Percentiles rank a stretch among this genome's conserved stretches.
Conservation (phyloP, 2,113 vertebrate species). For the Xiphias gladius region DNA sequence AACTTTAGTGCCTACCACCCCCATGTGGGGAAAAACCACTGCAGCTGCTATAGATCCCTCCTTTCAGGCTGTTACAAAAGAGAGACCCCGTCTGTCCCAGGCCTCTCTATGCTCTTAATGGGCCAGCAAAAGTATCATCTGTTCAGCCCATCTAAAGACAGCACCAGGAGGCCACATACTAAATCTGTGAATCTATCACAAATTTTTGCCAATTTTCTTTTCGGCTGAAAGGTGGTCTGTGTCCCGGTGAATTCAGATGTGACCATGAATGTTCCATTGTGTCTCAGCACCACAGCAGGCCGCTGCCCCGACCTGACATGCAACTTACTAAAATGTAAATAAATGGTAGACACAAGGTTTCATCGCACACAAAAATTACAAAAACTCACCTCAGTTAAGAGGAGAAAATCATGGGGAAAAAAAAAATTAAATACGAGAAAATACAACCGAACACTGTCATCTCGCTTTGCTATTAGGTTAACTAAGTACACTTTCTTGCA, state of each 20-base stretch:
- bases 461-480: constrained; percentile 3
- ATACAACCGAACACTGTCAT: background rate
- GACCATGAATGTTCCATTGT: constrained; percentile 72
- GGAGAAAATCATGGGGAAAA: background rate
- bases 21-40: constrained; percentile 94
- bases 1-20: constrained; percentile 91
- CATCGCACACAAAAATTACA: background rate
- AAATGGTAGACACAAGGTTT: constrained; percentile 6
- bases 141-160: constrained; percentile 64
- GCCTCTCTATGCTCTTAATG: constrained; percentile 71
- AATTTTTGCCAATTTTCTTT: constrained; percentile 51
- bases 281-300: constrained; percentile 60
- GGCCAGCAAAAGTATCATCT: constrained; percentile 72
- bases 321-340: constrained; percentile 44
- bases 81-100: constrained; percentile 78
- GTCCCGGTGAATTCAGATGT: constrained; percentile 64
- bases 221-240: constrained; percentile 18
- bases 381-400: background rate
- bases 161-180: constrained; percentile 67
- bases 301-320: constrained; percentile 43
- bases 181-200: constrained; percentile 54
- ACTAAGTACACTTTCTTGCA: constrained; percentile 1
- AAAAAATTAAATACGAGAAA: background rate
- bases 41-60: constrained; percentile 87
- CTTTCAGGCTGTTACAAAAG: constrained; percentile 84